Evolutionary conservation across 2,888 invertebrate genomes (phyloP).

Genomic region (Amphipyra tragopoginis): DNA sequence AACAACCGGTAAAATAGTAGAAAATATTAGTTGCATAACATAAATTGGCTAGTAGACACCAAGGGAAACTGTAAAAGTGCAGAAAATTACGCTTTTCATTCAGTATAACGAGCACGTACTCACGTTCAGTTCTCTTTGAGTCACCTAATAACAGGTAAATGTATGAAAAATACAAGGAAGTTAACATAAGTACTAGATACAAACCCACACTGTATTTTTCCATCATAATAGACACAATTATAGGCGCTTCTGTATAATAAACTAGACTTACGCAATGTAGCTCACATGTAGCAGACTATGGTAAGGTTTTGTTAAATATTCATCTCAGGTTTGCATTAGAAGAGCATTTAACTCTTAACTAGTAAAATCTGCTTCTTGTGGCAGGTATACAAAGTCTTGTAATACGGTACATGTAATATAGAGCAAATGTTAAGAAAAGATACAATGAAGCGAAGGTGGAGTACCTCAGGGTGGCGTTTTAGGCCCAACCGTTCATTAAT

Average conservation of each 20-base stretch:
- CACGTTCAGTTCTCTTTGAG: conserved; percentile 29
- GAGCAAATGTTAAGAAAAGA: not conserved
- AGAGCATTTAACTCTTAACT: conserved; percentile 23
- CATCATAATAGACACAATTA: conserved; percentile 43
- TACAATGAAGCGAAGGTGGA: not conserved
- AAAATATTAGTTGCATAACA: conserved; percentile 40
- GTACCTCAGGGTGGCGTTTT: conserved; percentile 12
- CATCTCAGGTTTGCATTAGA: conserved; percentile 28
- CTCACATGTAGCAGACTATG: conserved; percentile 14
- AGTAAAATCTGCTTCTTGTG: conserved; percentile 13
- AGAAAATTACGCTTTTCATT: conserved; percentile 45
- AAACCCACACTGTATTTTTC: conserved; percentile 52
- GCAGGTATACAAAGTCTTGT: no score
- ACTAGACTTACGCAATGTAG: conserved; percentile 29
- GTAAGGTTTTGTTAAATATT: conserved; percentile 16
- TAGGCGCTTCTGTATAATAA: conserved; percentile 39
- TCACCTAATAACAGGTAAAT: conserved; percentile 54
- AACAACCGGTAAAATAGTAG: conserved; percentile 24
- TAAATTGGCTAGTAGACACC: conserved; percentile 23
- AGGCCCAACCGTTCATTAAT: not conserved
- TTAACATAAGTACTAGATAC: conserved; percentile 19
- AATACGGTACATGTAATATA: not conserved
- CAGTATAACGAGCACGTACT: conserved; percentile 19
- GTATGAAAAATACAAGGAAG: conserved; percentile 46
- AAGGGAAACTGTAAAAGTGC: conserved; percentile 39